A percentile compares a stretch with the other conserved stretches of the same genome.
Evolutionary conservation across 2,888 invertebrate genomes (phyloP).

Genomic region (Hemistola chrysoprasaria): DNA sequence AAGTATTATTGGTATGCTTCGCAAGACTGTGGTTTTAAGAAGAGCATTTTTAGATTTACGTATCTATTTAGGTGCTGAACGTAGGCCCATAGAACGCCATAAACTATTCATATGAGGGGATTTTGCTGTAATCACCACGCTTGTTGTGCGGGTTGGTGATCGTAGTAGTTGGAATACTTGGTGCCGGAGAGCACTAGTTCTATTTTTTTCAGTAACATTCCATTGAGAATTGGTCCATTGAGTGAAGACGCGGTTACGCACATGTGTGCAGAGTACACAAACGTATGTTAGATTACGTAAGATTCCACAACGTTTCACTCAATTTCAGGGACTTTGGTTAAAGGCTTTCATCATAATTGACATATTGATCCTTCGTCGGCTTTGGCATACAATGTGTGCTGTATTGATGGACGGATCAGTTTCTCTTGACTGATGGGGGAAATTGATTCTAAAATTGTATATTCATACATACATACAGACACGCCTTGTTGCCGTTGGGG

Average conservation of each 20-base stretch:
- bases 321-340: conserved; percentile 6
- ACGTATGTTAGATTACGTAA: conserved; percentile 25
- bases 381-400: conserved; percentile 9
- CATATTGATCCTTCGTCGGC: conserved; percentile 20
- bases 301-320: conserved; percentile 9
- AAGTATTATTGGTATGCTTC: conserved; percentile 34
- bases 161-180: no score
- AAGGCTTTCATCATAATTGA: conserved; percentile 23
- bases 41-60: not conserved
- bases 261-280: not conserved
- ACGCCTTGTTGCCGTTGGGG: no score
- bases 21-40: conserved; percentile 38
- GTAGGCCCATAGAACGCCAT: no score
- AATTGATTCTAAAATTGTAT: no score
- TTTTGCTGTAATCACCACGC: no score
- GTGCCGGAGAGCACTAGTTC: no score
- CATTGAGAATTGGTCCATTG: conserved; percentile 4
- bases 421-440: not conserved
- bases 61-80: no score
- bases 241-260: conserved; percentile 29
- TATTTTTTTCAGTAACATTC: no score
- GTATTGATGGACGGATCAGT: conserved; percentile 5
- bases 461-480: no score
- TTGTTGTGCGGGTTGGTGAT: no score
- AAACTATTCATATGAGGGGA: no score